Percentiles rank a stretch among this genome's conserved stretches.
Evolutionary conservation across 2,113 vertebrate species (phyloP).

Genomic region (Spea bombifrons): DNA sequence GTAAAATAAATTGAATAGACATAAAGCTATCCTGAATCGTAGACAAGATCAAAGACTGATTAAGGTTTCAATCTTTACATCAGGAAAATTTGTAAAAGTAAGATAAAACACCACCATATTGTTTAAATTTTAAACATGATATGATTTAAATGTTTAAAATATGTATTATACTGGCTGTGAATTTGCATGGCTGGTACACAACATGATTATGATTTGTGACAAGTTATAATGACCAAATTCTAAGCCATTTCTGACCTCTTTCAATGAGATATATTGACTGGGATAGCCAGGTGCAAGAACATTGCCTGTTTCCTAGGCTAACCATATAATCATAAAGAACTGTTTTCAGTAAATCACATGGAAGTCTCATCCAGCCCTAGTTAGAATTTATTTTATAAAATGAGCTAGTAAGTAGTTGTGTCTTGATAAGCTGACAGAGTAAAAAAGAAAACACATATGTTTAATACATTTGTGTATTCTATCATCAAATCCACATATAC

Average conservation of each 20-base stretch:
- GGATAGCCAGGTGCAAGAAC: slow-evolving; percentile 45
- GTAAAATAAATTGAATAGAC: too few species aligned
- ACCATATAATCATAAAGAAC: slow-evolving; percentile 42
- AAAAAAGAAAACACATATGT: slow-evolving; percentile 44
- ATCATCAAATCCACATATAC: slow-evolving; percentile 31
- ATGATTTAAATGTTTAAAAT: too few species aligned
- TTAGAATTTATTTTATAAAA: slow-evolving; percentile 46
- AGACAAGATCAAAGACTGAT: too few species aligned
- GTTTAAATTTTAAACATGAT: too few species aligned
- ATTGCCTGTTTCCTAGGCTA: slow-evolving; percentile 38
- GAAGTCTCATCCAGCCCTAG: slow-evolving; percentile 33
- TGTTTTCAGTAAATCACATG: slow-evolving; percentile 46
- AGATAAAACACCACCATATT: too few species aligned
- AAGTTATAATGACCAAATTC: slow-evolving; percentile 28
- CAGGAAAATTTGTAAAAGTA: too few species aligned
- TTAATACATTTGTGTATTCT: slow-evolving; percentile 29
- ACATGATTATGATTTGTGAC: slow-evolving; percentile 35
- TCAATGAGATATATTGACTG: slow-evolving; percentile 37
- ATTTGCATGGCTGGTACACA: too few species aligned
- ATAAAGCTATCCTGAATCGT: too few species aligned
- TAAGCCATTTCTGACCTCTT: slow-evolving; percentile 37
- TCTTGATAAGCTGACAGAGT: slow-evolving; percentile 45
- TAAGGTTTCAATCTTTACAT: too few species aligned
- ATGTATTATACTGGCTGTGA: too few species aligned
- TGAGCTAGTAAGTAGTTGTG: slow-evolving; percentile 43